A percentile compares a stretch with the other conserved stretches of the same genome.
Conservation (phyloP, 2,888 invertebrate genomes). For the Drosophila parthenogenetica region DNA sequence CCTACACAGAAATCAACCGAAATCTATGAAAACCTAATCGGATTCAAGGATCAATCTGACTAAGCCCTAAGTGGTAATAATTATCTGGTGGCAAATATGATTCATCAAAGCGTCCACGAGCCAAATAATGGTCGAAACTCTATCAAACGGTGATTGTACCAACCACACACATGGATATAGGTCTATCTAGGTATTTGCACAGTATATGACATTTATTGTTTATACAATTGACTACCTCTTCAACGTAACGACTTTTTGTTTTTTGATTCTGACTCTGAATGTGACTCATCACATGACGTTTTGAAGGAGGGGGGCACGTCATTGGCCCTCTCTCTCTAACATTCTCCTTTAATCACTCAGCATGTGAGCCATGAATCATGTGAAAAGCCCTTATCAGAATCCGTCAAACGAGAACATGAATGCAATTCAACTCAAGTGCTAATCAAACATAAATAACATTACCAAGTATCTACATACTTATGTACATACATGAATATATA, state of each 20-base stretch:
- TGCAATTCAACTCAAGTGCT: constrained; percentile 25
- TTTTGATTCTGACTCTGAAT: not conserved
- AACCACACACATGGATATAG: not conserved
- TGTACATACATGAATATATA: too few species aligned
- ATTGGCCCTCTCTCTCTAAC: constrained; percentile 1
- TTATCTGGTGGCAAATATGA: constrained; percentile 21
- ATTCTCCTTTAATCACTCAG: constrained; percentile 1
- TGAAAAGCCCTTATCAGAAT: constrained; percentile 29
- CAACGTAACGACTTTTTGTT: not conserved
- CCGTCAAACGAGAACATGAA: constrained; percentile 8
- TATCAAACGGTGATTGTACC: constrained; percentile 31
- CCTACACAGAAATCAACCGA: not conserved
- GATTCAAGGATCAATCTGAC: not conserved
- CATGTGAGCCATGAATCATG: constrained; percentile 37
- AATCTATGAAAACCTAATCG: too few species aligned
- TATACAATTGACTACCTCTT: constrained; percentile 35
- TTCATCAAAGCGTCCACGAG: constrained; percentile 22
- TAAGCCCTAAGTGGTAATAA: not conserved
- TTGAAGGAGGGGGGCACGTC: not conserved
- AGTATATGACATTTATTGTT: constrained; percentile 38
- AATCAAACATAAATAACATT: constrained; percentile 43
- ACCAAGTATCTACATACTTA: constrained; percentile 5
- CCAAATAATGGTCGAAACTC: constrained; percentile 15
- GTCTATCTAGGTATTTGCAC: not conserved
- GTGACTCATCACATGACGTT: constrained; percentile 36